Percentiles rank a stretch among this genome's conserved stretches.
Evolutionary conservation across 2,113 vertebrate species (phyloP).

Genomic region (Nannobrachium achirus): DNA sequence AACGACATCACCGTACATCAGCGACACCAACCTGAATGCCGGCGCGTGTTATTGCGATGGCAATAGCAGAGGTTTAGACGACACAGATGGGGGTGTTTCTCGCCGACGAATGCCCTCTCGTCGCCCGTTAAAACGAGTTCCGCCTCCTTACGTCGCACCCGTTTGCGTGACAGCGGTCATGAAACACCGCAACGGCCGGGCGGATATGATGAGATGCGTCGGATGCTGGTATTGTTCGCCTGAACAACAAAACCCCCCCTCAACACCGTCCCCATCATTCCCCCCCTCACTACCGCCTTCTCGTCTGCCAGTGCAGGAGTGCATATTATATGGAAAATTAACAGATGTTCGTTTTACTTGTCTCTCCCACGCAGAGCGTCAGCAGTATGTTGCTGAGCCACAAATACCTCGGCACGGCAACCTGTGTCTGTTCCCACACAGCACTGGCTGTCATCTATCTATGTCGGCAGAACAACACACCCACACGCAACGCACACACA

Average conservation of each 20-base stretch:
- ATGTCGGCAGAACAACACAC: slow-evolving; percentile 9
- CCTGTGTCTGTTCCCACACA: slow-evolving; percentile 27
- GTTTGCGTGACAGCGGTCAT: slow-evolving; percentile 49
- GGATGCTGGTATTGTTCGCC: slow-evolving; percentile 30
- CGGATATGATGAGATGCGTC: slow-evolving; percentile 35
- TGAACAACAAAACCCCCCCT: not conserved
- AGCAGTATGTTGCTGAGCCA: slow-evolving; percentile 29
- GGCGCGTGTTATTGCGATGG: slow-evolving; percentile 26
- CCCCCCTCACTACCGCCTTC: slow-evolving; percentile 2
- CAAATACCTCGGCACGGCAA: slow-evolving; percentile 47
- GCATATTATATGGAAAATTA: slow-evolving; percentile 64
- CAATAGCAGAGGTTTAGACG: slow-evolving; percentile 26
- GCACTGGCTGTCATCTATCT: slow-evolving; percentile 13
- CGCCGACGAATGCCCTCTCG: slow-evolving; percentile 10
- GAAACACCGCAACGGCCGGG: slow-evolving; percentile 30
- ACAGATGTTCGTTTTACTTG: slow-evolving; percentile 63
- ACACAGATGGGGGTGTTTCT: slow-evolving; percentile 28
- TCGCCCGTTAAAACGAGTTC: slow-evolving; percentile 47
- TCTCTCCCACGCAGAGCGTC: slow-evolving; percentile 61
- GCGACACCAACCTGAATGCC: slow-evolving; percentile 2
- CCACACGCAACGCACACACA: too few relatives aligned
- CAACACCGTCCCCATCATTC: too few relatives aligned
- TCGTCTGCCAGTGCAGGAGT: slow-evolving; percentile 47
- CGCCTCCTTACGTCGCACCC: slow-evolving; percentile 33
- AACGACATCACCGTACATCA: slow-evolving; percentile 7